Evolutionary conservation across 2,888 invertebrate genomes (phyloP).

Genomic region (Incurvaria masculella): DNA sequence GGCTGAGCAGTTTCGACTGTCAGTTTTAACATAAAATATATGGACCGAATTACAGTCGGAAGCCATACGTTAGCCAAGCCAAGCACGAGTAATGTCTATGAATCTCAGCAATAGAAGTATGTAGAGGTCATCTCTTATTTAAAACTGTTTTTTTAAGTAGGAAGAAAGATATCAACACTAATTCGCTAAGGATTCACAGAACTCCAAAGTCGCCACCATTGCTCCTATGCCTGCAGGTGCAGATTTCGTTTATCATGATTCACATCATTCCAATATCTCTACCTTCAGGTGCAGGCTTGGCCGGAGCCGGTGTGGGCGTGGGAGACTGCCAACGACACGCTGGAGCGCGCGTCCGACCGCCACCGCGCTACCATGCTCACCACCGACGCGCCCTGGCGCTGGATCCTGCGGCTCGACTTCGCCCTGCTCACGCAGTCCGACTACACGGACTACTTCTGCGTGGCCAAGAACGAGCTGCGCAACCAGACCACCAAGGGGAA

Average conservation of each 20-base stretch:
- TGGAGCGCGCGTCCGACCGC: constrained; percentile 61
- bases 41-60: no score
- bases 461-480: constrained; percentile 80
- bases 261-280: background rate
- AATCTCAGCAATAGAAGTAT: no score
- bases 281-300: constrained; percentile 71
- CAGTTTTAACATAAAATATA: no score
- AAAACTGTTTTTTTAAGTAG: no score
- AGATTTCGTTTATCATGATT: background rate
- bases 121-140: no score
- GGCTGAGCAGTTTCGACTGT: no score
- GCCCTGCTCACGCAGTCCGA: constrained; percentile 65
- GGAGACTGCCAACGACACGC: constrained; percentile 75
- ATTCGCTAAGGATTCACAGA: no score
- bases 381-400: constrained; percentile 54
- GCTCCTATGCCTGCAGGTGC: no score
- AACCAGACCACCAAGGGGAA: constrained; percentile 73
- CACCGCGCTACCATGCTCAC: constrained; percentile 34
- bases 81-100: no score
- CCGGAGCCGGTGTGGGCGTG: constrained; percentile 84
- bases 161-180: no score
- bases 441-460: constrained; percentile 76
- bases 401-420: constrained; percentile 77
- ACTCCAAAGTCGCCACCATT: no score
- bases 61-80: no score